phyloP scores from a whole-genome alignment of 2,797 vertebrate species.

The Oophaga sylvatica region DNA sequence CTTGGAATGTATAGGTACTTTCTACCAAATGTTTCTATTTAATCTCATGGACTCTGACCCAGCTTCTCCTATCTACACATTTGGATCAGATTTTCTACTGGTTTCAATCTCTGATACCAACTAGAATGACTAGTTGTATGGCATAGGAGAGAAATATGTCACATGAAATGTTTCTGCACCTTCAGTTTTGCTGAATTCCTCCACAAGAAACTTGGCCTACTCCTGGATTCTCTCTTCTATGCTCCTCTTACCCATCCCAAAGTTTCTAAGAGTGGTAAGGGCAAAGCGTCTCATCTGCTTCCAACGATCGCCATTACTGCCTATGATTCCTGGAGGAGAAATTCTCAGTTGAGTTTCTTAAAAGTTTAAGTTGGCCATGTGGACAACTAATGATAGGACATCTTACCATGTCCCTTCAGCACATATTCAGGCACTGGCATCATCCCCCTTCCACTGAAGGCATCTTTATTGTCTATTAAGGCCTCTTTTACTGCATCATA shows the following conservation, averaged over 20 bases:
- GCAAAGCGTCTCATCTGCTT: conserved; percentile 39
- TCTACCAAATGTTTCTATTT: too few relatives aligned
- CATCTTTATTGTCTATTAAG: conserved; percentile 52
- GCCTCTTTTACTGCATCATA: conserved; percentile 71
- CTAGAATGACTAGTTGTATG: background rate
- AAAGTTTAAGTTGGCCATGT: background rate
- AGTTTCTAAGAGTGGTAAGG: conserved; percentile 38
- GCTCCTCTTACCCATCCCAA: conserved; percentile 30
- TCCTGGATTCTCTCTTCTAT: conserved; percentile 40
- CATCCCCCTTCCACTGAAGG: conserved; percentile 66
- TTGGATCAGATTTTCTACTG: too few relatives aligned
- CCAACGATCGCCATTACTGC: conserved; percentile 36
- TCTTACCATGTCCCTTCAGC: conserved; percentile 47
- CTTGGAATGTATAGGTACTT: too few relatives aligned
- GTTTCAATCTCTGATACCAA: too few relatives aligned
- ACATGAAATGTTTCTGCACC: background rate
- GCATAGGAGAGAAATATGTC: background rate
- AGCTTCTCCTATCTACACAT: too few relatives aligned
- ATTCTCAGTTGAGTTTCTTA: background rate
- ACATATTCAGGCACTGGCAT: conserved; percentile 19
- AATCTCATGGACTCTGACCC: too few relatives aligned
- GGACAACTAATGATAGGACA: background rate
- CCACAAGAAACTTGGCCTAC: conserved; percentile 18
- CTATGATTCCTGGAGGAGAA: conserved; percentile 8
- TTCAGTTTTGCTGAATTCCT: conserved; percentile 24